Evolutionary conservation across 2,113 vertebrate species (phyloP).

Genomic region (Charadrius vociferus): DNA sequence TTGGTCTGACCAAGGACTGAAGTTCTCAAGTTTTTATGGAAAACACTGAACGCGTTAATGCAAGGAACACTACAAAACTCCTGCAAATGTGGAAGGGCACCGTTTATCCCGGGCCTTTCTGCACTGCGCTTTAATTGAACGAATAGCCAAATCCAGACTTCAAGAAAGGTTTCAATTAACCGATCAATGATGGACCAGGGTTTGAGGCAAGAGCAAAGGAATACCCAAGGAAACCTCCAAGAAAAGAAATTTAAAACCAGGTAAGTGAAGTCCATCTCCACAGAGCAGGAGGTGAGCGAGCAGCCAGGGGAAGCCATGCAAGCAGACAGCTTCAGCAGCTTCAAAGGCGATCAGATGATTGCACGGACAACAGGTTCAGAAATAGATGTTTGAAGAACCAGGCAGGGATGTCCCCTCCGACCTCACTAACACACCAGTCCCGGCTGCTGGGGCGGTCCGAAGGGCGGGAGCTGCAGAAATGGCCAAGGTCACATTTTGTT

Average conservation of each 20-base stretch:
- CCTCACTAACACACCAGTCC: background rate
- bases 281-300: background rate
- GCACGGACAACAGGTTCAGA: background rate
- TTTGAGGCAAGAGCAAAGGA: background rate
- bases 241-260: background rate
- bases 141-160: background rate
- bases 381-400: background rate
- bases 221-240: background rate
- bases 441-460: background rate
- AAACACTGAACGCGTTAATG: background rate
- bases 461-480: background rate
- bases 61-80: background rate
- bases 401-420: background rate
- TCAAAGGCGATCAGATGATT: background rate
- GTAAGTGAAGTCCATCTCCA: background rate
- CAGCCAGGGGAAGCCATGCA: background rate
- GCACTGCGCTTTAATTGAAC: background rate
- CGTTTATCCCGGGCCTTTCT: background rate
- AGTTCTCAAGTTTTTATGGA: background rate
- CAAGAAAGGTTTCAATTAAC: background rate
- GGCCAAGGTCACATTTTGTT: background rate
- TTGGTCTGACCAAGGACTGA: background rate
- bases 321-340: background rate
- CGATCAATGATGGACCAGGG: rapidly evolving
- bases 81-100: background rate